Evolutionary conservation across 2,113 vertebrate genomes (phyloP).

Genomic region (Salvelinus sp.): DNA sequence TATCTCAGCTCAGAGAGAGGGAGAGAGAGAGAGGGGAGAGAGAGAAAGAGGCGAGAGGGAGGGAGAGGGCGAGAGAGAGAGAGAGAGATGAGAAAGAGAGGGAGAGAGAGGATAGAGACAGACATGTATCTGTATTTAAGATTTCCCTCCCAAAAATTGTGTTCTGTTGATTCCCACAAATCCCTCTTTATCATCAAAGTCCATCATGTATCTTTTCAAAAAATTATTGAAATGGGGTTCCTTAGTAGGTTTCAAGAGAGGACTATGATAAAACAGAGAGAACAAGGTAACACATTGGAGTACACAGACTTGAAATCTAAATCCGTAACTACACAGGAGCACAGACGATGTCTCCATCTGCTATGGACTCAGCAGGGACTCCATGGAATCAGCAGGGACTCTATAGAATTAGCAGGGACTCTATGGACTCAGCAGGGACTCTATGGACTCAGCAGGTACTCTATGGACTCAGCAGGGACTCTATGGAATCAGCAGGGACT

Average conservation of each 20-base stretch:
- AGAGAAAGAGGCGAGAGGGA: too few relatives aligned
- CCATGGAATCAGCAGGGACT: too few relatives aligned
- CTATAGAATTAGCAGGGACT: too few relatives aligned
- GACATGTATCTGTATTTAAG: not conserved
- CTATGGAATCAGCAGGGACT: not conserved
- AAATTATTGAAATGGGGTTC: too few relatives aligned
- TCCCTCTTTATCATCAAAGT: slow-evolving; percentile 18
- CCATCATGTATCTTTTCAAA: not conserved
- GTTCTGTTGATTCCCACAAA: slow-evolving; percentile 6
- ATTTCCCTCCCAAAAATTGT: not conserved
- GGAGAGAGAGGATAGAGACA: not conserved
- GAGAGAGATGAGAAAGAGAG: too few relatives aligned
- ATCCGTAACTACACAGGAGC: slow-evolving; percentile 16
- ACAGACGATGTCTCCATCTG: slow-evolving; percentile 45
- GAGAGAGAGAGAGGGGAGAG: not conserved
- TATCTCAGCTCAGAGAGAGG: not conserved
- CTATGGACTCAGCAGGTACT: too few relatives aligned
- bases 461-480: too few relatives aligned
- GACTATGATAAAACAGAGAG: not conserved
- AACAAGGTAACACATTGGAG: not conserved
- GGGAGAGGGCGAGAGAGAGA: not conserved
- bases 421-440: too few relatives aligned
- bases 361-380: slow-evolving; percentile 39
- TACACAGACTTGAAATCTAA: too few relatives aligned
- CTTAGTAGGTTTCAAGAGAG: too few relatives aligned